Evolutionary conservation across 2,113 vertebrate species (phyloP).

Genomic region (Propithecus coquereli): DNA sequence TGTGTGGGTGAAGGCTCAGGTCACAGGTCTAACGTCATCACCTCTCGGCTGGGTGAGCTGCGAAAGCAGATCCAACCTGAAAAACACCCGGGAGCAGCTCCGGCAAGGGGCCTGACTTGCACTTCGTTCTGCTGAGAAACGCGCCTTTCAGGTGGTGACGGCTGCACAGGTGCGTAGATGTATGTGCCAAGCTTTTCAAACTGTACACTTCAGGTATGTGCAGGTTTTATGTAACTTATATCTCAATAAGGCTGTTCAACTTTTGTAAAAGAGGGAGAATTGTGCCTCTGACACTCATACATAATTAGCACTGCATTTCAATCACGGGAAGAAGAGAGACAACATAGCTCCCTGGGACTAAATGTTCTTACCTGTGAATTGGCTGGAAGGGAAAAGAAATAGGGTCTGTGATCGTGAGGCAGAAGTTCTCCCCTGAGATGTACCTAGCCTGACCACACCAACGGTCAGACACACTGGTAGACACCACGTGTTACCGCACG

Average conservation of each 20-base stretch:
- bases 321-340: not conserved
- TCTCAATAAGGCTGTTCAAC: not conserved
- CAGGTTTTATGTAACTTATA: not conserved
- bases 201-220: not conserved
- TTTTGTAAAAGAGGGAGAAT: not conserved
- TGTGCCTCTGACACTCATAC: not conserved
- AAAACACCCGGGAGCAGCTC: not conserved
- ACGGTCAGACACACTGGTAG: not conserved
- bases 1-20: not conserved
- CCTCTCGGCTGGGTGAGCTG: not conserved
- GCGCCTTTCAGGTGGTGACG: not conserved
- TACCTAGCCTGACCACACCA: not conserved
- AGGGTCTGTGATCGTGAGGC: not conserved
- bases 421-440: not conserved
- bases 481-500: not conserved
- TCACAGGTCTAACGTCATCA: not conserved
- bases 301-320: not conserved
- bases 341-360: not conserved
- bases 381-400: not conserved
- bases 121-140: not conserved
- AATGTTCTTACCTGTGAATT: slow-evolving; percentile 38
- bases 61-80: not conserved
- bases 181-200: not conserved
- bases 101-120: not conserved
- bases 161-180: not conserved